Evolutionary conservation across 1,140 invertebrate species (phyloP).

Genomic region (Heterodera carotae): DNA sequence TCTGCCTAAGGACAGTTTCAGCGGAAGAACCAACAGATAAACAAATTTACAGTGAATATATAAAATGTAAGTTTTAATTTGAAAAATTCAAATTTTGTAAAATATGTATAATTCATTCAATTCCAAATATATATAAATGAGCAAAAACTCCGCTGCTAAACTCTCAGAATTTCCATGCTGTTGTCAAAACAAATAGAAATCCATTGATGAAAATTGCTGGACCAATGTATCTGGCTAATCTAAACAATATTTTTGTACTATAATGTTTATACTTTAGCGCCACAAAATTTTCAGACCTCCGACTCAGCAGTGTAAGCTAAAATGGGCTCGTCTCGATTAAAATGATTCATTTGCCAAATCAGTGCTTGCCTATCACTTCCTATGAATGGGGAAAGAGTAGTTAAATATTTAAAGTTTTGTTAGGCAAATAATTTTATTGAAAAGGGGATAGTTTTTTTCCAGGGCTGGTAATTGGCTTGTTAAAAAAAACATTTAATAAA

Average conservation of each 20-base stretch:
- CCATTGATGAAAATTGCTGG: conserved; percentile 98
- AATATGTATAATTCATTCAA: too few relatives aligned
- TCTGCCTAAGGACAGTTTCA: too few relatives aligned
- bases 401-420: conserved; percentile 70
- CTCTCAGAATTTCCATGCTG: conserved; percentile 92
- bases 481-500: too few relatives aligned
- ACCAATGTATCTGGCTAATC: conserved; percentile 99
- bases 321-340: conserved; percentile 74
- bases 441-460: too few relatives aligned
- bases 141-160: conserved; percentile 66
- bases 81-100: too few relatives aligned
- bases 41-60: too few relatives aligned
- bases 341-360: conserved; percentile 88
- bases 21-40: too few relatives aligned
- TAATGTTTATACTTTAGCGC: conserved; percentile 7
- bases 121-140: too few relatives aligned
- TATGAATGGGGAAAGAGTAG: neutral
- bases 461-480: too few relatives aligned
- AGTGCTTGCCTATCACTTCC: conserved; percentile 96
- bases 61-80: too few relatives aligned
- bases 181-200: conserved; percentile 99
- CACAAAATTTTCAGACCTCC: conserved; percentile 70
- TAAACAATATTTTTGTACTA: conserved; percentile 26
- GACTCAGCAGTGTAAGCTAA: conserved; percentile 96
- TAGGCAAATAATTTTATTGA: neutral